Base-by-base conservation (phyloP, 1,140 invertebrate species). In the Pachypeltis micranthus region DNA sequence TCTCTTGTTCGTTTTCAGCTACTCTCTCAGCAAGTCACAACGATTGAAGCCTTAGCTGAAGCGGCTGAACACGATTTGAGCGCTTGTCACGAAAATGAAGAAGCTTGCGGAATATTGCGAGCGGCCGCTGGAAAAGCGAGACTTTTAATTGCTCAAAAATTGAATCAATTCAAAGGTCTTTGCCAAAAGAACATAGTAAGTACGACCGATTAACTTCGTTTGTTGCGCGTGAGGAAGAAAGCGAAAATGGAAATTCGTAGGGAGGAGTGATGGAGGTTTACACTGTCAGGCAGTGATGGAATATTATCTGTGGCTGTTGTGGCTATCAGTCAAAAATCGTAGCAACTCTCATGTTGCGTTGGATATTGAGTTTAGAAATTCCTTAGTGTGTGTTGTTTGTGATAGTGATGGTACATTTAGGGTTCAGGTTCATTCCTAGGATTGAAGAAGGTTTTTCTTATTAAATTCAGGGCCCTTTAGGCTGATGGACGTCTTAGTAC, bases 161-260 rank as follows among this genome's bases (percentile, higher is more conserved):
- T 96, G 81, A 86, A 92, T 73, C 94, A 98, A 74, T 97, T 97
- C 75, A 83, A 87, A 78, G 92, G 88, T 63, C 74, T 91, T 10
- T 91, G 88, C 73, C 78, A 84, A 19, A 87, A 88, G 72, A 90
- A 91, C 74, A 83, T 90, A 70, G 88, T 90, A 75, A 80, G 81
- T 78, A 44, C n/a, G 12, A 7, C 2, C 21, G n/a, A n/a, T n/a
- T n/a, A 63, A 47, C 44, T 23, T 62, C 16, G 59, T 65, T 21
- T 59, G 39, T 44, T 12, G n/a, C n/a, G 10, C n/a, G n/a, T 44
- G 10, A 12, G 34, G 34, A 12, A 44, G 34, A 44, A 44, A 10
- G 34, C n/a, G 34, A n/a, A n/a, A n/a, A n/a, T n/a, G n/a, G n/a
- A n/a, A 14, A 14, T 14, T 56, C 23, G 54, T 44, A 12, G 10